Conservation (phyloP, 2,888 invertebrate genomes). For the Lottia scabra region DNA sequence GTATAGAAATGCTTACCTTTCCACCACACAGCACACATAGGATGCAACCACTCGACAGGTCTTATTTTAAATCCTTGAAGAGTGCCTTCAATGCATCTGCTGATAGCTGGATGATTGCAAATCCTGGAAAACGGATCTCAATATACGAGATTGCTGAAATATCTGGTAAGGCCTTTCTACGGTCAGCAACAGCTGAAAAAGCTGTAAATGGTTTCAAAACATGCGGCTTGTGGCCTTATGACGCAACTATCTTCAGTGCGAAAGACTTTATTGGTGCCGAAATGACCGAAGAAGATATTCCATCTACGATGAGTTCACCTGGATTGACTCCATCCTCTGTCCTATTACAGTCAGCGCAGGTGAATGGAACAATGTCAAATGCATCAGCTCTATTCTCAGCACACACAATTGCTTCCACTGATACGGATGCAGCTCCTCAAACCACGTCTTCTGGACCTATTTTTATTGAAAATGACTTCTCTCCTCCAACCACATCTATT, state of each 20-base stretch:
- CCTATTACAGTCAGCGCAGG: neutral
- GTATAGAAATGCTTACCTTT: constrained; percentile 59
- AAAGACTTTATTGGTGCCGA: neutral
- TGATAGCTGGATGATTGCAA: constrained; percentile 30
- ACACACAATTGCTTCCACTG: neutral
- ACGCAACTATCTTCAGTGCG: neutral
- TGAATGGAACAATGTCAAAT: neutral
- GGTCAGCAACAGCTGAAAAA: constrained; percentile 15
- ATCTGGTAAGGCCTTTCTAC: constrained; percentile 34
- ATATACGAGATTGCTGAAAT: constrained; percentile 31
- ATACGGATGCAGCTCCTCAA: neutral
- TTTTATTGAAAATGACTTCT: neutral
- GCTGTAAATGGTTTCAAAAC: constrained; percentile 17
- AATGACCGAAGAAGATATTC: neutral
- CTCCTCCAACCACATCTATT: neutral
- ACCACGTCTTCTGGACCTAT: neutral
- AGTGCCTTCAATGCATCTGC: constrained; percentile 27
- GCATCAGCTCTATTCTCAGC: neutral
- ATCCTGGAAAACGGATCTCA: constrained; percentile 32
- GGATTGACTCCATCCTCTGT: neutral
- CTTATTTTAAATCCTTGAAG: constrained; percentile 44
- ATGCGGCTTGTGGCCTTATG: constrained; percentile 15
- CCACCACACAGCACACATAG: constrained; percentile 64
- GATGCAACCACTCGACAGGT: constrained; percentile 47
- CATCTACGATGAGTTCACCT: too few species aligned